phyloP scores from a whole-genome alignment of 2,113 vertebrate genomes.

The Zosterops pallidus region DNA sequence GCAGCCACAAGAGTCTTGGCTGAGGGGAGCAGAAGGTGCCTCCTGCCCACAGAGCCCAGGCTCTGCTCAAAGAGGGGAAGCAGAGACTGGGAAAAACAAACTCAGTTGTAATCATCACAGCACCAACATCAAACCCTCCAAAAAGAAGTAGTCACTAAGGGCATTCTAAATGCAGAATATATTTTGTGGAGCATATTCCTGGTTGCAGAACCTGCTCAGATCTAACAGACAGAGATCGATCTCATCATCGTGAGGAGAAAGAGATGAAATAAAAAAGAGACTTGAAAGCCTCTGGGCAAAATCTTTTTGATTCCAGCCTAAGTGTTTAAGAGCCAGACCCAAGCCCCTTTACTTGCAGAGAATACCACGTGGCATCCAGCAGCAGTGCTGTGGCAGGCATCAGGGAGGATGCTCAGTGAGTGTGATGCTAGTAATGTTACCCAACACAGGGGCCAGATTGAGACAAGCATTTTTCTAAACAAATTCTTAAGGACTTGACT shows the following conservation, averaged over 20 bases:
- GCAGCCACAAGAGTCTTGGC: neutral
- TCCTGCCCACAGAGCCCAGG: neutral
- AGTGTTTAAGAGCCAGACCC: neutral
- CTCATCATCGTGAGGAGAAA: neutral
- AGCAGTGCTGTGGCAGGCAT: neutral
- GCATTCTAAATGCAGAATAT: neutral
- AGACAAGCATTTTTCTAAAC: fast-evolving
- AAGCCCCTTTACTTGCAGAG: neutral
- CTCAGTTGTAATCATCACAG: neutral
- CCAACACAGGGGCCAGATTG: neutral
- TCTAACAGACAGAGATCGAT: neutral
- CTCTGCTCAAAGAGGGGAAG: neutral
- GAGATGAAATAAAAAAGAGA: neutral
- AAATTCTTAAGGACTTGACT: neutral
- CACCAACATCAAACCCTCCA: neutral
- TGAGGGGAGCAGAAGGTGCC: neutral
- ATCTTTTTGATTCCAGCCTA: neutral
- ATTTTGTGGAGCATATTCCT: neutral
- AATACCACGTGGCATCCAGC: neutral
- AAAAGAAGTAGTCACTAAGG: neutral
- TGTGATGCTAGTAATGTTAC: neutral
- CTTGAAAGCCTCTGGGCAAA: neutral
- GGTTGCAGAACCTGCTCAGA: neutral
- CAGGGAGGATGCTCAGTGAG: fast-evolving
- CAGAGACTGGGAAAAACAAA: neutral